Conservation (phyloP, 2,113 vertebrate species). For the Pedionomus torquatus region DNA sequence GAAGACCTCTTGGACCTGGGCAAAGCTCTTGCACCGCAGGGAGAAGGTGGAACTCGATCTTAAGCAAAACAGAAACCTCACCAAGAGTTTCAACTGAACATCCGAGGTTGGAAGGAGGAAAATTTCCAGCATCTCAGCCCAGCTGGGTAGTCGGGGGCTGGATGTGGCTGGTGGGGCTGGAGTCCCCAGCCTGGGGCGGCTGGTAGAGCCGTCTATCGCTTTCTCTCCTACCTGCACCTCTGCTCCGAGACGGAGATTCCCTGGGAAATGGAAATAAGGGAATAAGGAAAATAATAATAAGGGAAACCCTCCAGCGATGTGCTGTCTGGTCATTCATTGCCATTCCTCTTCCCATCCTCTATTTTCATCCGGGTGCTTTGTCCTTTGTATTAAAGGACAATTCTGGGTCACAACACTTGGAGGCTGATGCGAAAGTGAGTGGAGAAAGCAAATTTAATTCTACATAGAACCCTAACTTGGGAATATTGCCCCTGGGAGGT, state of each 20-base stretch:
- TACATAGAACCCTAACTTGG: neutral
- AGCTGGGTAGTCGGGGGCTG: neutral
- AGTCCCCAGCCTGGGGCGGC: no score
- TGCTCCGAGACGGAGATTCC: neutral
- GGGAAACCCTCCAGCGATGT: neutral
- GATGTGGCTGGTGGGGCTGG: neutral
- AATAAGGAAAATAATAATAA: neutral
- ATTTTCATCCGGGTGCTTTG: neutral
- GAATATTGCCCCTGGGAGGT: neutral
- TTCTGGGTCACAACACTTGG: neutral
- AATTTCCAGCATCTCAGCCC: conserved; percentile 20
- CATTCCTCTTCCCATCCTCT: rapidly evolving
- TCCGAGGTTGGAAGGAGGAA: neutral
- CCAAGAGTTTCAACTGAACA: conserved; percentile 42
- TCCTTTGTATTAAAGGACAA: neutral
- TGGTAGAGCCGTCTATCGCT: neutral
- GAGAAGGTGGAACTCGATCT: conserved; percentile 61
- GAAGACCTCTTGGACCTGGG: conserved; percentile 3
- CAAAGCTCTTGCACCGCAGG: conserved; percentile 29
- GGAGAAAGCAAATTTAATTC: neutral
- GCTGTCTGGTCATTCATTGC: rapidly evolving
- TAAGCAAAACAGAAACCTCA: conserved; percentile 47
- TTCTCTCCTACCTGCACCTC: neutral
- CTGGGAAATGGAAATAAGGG: neutral
- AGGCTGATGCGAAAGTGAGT: neutral